A percentile compares a stretch with the other conserved stretches of the same genome.
These are phyloP conservation scores for Blastobasis adustella DNA, from an alignment of 2,888 invertebrate species.

Conservation along the genomic window DNA sequence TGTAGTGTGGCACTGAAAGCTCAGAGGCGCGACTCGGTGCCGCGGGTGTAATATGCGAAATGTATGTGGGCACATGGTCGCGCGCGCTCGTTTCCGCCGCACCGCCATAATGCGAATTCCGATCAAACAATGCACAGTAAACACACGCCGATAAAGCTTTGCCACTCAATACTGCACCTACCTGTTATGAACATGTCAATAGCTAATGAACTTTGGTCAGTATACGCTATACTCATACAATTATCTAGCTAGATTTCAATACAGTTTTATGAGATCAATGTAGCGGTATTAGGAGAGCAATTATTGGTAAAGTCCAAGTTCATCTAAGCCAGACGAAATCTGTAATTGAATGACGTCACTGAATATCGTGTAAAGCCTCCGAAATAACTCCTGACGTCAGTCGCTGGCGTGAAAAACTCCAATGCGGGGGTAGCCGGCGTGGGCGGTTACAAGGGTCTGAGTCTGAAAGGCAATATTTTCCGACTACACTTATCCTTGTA, in stretches of 20 bases:
- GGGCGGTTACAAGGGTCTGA: constrained; percentile 11
- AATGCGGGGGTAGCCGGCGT: constrained; percentile 18
- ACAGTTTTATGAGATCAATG: constrained; percentile 4
- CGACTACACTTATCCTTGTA: too few species aligned
- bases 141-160: constrained; percentile 7
- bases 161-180: too few species aligned
- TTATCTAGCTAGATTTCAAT: too few species aligned
- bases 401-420: constrained; percentile 25
- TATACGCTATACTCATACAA: too few species aligned
- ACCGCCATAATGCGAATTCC: constrained; percentile 31
- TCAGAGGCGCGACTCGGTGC: constrained; percentile 13
- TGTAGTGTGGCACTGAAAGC: constrained; percentile 21
- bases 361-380: constrained; percentile 14
- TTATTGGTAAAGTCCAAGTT: too few species aligned
- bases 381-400: constrained; percentile 35
- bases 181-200: too few species aligned
- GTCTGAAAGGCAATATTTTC: too few species aligned
- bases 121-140: constrained; percentile 27
- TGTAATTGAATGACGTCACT: constrained; percentile 18
- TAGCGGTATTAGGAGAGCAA: constrained; percentile 11
- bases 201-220: too few species aligned
- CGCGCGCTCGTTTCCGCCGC: not conserved
- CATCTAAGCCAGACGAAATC: too few species aligned
- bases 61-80: too few species aligned
- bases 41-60: too few species aligned